Conservation (phyloP, 2,888 invertebrate species). For the Clanis bilineata region DNA sequence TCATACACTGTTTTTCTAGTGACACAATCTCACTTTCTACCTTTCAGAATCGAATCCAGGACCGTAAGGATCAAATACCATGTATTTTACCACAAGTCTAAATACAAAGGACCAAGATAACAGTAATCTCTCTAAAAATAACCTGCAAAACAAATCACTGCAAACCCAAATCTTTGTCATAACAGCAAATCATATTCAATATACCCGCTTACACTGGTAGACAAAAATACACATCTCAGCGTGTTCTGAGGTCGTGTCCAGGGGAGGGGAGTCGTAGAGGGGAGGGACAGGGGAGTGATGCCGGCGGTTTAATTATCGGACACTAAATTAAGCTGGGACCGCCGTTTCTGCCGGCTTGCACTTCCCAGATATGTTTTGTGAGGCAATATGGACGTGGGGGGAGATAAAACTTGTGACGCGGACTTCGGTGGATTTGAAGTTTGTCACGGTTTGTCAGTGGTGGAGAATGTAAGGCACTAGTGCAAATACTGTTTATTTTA, state of each 20-base stretch:
- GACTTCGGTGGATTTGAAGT: neutral
- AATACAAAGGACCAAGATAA: no score
- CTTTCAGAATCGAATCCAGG: no score
- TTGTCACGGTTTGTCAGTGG: neutral
- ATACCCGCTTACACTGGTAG: constrained; percentile 42
- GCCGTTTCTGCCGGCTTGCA: constrained; percentile 47
- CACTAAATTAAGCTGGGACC: constrained; percentile 55
- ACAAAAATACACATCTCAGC: constrained; percentile 70
- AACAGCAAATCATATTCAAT: constrained; percentile 25
- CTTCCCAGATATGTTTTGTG: constrained; percentile 48
- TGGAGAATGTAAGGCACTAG: no score
- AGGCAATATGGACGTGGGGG: constrained; percentile 21
- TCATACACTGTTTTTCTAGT: no score
- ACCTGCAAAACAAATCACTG: neutral
- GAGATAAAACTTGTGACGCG: neutral
- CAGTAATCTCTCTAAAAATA: neutral
- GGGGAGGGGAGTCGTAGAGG: constrained; percentile 20
- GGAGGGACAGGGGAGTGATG: constrained; percentile 22
- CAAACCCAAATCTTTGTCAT: neutral
- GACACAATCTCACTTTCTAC: no score
- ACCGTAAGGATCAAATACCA: no score
- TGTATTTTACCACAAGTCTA: no score
- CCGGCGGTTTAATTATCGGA: constrained; percentile 51
- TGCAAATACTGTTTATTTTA: no score
- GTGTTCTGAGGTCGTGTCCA: constrained; percentile 49